Conservation (phyloP, 2,888 invertebrate genomes). For the Hoplodrina blanda region DNA sequence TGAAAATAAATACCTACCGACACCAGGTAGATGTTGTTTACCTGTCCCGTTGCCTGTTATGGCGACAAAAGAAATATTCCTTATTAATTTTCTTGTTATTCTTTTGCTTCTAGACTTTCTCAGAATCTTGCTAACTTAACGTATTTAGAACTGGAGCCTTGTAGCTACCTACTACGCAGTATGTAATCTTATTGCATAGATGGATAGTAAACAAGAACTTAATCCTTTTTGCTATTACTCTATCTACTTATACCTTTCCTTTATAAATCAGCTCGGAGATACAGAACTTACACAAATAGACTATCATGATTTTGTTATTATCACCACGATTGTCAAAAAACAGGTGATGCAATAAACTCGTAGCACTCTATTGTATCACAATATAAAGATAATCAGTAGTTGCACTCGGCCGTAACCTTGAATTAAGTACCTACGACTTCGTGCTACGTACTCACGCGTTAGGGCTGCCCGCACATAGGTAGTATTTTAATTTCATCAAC, state of each 20-base stretch:
- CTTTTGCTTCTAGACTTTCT: conserved; percentile 23
- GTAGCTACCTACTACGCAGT: conserved; percentile 4
- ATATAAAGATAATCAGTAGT: too few relatives aligned
- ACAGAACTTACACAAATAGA: too few relatives aligned
- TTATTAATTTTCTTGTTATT: conserved; percentile 3
- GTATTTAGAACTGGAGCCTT: not conserved
- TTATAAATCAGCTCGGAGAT: too few relatives aligned
- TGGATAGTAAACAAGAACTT: conserved; percentile 2
- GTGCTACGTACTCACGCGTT: too few relatives aligned
- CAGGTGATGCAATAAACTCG: not conserved
- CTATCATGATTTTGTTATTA: not conserved
- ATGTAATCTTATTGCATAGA: conserved; percentile 28
- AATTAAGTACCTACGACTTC: too few relatives aligned
- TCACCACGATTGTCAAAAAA: not conserved
- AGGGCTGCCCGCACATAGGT: too few relatives aligned
- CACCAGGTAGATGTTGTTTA: not conserved
- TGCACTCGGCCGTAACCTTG: too few relatives aligned
- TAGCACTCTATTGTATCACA: not conserved
- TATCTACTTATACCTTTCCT: too few relatives aligned
- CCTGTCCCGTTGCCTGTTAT: not conserved
- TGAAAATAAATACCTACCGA: conserved; percentile 1
- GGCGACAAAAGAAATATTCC: not conserved
- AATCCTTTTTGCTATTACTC: not conserved
- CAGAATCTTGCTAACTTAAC: conserved; percentile 28
- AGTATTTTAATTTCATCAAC: too few relatives aligned